phyloP scores from a whole-genome alignment of 2,797 vertebrate genomes.

The Pteropus rufus region DNA sequence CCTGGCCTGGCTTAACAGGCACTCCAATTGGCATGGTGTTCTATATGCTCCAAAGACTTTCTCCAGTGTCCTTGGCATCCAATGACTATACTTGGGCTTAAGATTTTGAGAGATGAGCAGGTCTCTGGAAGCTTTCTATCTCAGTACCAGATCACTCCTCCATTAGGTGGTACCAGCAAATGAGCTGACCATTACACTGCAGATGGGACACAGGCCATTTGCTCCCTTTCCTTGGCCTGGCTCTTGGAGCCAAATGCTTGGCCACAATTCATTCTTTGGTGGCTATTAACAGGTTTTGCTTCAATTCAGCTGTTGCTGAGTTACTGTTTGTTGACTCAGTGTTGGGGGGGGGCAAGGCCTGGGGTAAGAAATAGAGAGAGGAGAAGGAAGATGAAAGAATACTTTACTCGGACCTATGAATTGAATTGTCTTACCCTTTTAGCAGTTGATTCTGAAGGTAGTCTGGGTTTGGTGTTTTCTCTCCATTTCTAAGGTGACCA shows the following conservation, averaged over 20 bases:
- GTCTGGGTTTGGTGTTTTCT: not conserved
- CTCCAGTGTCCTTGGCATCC: constrained; percentile 70
- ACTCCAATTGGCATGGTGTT: constrained; percentile 68
- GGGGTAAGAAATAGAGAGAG: not conserved
- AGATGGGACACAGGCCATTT: constrained; percentile 34
- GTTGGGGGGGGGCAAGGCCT: not conserved
- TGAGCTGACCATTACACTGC: not conserved
- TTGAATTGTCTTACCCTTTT: not conserved
- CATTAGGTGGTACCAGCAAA: constrained; percentile 64
- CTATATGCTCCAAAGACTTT: constrained; percentile 70
- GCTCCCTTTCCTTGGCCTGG: constrained; percentile 27
- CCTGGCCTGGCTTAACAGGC: constrained; percentile 60
- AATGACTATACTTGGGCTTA: constrained; percentile 57
- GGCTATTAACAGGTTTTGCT: constrained; percentile 58
- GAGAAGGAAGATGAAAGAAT: not conserved
- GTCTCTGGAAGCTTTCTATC: constrained; percentile 59
- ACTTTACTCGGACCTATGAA: not conserved
- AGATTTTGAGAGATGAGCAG: constrained; percentile 64
- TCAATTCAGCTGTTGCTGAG: constrained; percentile 33
- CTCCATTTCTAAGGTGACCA: constrained; percentile 8
- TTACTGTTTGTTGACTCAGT: constrained; percentile 24
- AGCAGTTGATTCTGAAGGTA: constrained; percentile 10
- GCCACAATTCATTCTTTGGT: constrained; percentile 36
- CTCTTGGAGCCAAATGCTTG: constrained; percentile 43
- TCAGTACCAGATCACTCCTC: constrained; percentile 54